Percentiles rank a stretch among this genome's conserved stretches.
These are phyloP conservation scores for Acromyrmex echinatior DNA, from an alignment of 1,140 invertebrate genomes.

Conservation along the genomic window DNA sequence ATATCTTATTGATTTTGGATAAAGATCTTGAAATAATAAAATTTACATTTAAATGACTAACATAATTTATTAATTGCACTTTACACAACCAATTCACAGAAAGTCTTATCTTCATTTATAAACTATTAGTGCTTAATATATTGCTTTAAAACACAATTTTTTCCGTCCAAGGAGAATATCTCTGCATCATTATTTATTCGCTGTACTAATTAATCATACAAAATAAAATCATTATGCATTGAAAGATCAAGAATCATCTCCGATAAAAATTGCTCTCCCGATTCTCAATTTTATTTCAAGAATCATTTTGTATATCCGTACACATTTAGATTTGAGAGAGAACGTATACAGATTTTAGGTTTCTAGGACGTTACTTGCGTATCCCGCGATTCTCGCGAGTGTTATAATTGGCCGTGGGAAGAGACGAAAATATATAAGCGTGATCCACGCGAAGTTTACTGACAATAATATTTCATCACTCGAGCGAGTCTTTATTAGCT, in stretches of 20 bases:
- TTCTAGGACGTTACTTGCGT: conserved; percentile 2
- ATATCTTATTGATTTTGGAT: neutral
- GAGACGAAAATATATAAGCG: conserved; percentile 38
- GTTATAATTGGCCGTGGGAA: conserved; percentile 47
- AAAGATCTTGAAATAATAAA: neutral
- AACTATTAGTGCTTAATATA: neutral
- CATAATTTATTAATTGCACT: neutral
- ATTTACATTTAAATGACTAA: neutral
- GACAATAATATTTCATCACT: conserved; percentile 46
- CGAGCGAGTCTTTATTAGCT: conserved; percentile 28
- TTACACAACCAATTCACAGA: neutral
- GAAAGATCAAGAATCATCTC: neutral
- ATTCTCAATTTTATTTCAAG: neutral
- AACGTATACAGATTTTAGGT: conserved; percentile 8
- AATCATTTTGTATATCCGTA: neutral
- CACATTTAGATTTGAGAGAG: neutral
- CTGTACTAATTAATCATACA: neutral
- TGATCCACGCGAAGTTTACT: neutral
- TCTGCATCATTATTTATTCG: neutral
- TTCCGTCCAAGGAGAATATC: neutral
- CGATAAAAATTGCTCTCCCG: neutral
- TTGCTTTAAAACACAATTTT: neutral
- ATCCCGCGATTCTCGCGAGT: neutral
- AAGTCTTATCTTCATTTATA: conserved; percentile 10
- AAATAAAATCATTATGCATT: neutral